These are phyloP conservation scores for Himalopsyche anomala DNA, from an alignment of 2,888 invertebrate genomes.

Conservation along the genomic window DNA sequence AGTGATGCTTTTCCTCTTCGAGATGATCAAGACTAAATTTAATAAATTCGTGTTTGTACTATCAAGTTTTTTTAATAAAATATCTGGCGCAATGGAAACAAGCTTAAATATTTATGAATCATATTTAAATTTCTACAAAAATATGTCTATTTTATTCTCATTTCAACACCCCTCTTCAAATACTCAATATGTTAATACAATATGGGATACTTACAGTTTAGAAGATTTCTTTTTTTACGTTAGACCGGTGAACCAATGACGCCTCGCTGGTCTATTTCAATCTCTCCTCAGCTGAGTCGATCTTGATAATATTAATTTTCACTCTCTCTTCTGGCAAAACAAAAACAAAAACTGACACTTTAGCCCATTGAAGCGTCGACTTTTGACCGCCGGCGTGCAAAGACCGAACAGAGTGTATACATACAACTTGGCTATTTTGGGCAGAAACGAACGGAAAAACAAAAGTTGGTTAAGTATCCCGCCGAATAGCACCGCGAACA, in stretches of 20 bases:
- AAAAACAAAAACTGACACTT: constrained; percentile 20
- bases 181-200: no score
- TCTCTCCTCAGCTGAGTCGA: neutral
- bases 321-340: constrained; percentile 10
- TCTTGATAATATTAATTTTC: constrained; percentile 16
- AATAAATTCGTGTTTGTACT: no score
- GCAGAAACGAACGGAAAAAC: constrained; percentile 31
- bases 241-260: neutral
- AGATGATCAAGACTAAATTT: no score
- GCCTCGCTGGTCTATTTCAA: neutral
- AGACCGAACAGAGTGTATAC: neutral
- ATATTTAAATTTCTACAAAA: no score
- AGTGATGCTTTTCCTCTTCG: no score
- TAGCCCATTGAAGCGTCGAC: constrained; percentile 8
- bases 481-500: constrained; percentile 8
- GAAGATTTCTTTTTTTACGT: neutral
- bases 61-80: no score
- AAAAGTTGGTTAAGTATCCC: constrained; percentile 25
- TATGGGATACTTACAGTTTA: neutral
- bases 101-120: no score
- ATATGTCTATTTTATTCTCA: no score
- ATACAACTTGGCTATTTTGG: constrained; percentile 17
- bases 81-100: no score
- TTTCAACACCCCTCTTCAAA: no score
- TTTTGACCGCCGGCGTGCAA: constrained; percentile 24